Base-by-base conservation (phyloP, 2,888 invertebrate species). In the Lapara coniferarum region DNA sequence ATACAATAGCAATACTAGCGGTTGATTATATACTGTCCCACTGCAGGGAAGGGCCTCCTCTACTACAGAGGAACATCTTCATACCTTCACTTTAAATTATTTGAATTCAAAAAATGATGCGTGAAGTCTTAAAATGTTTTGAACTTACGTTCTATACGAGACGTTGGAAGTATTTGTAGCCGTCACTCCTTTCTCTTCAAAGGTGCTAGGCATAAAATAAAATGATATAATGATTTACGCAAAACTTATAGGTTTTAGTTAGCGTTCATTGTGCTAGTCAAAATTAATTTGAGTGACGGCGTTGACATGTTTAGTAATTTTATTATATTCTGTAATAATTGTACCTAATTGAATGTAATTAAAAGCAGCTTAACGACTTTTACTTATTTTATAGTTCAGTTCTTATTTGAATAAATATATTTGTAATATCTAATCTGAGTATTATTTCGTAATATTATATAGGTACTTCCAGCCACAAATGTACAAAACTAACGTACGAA, bases 401-500 rank as follows among this genome's bases (percentile, higher is more conserved):
- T 91, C 88, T 90, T 89, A 89, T 90, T 89, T 92, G 85, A 91
- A 89, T 92, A 92, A 90, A 89, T 87, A 89, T 92, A 93, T 93
- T 93, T 93, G 92, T 93, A 93, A 92, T 92, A 92, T 89, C 88
- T 85, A 78, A 77, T 76, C 66, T 71, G 78, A 73, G 78, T 85
- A 70, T 87, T 76, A 85, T 86, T 86, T 82, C 66, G 55, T 12
- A 7, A 53, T 7, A n/a, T n/a, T n/a, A n/a, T n/a, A n/a, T n/a
- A n/a, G n/a, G n/a, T n/a, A n/a, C n/a, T n/a, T n/a, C n/a, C n/a
- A n/a, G n/a, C n/a, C n/a, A n/a, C n/a, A n/a, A n/a, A n/a, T n/a
- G n/a, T n/a, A n/a, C n/a, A n/a, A n/a, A n/a, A n/a, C n/a, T n/a
- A n/a, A n/a, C 25, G 25, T 25, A 25, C 25, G 2, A 25, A 25